phyloP scores from a whole-genome alignment of 2,113 vertebrate species.

The Oreochromis spilurus region DNA sequence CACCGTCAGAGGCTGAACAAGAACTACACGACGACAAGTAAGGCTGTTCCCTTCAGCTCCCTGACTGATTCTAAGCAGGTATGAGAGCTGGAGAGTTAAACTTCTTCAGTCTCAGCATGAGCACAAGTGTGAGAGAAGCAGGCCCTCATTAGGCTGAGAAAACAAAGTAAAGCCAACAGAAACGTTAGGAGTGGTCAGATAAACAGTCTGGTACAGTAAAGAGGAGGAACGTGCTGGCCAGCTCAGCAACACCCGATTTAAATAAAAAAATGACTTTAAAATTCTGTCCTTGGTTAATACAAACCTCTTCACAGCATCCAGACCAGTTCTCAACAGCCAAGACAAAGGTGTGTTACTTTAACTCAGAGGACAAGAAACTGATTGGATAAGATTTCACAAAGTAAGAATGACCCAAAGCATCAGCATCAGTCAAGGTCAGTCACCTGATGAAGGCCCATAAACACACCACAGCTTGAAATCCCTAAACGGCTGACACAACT shows the following conservation, averaged over 20 bases:
- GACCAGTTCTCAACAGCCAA: neutral
- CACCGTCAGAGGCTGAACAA: neutral
- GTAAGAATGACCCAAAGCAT: neutral
- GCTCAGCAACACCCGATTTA: neutral
- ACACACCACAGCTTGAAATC: too few relatives aligned
- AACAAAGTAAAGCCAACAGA: neutral
- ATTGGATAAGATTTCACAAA: neutral
- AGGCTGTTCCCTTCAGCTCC: accelerated
- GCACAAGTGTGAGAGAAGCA: neutral
- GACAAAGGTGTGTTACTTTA: neutral
- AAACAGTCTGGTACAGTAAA: neutral
- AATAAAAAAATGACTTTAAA: neutral
- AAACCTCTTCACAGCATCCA: neutral
- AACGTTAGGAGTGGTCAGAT: neutral
- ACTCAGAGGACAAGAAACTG: neutral
- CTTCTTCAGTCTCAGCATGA: neutral
- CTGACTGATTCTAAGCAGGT: neutral
- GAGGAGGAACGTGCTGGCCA: neutral
- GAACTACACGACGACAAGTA: neutral
- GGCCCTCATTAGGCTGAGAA: neutral
- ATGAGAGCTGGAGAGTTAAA: too few relatives aligned
- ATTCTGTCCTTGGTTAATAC: neutral
- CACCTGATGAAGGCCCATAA: neutral
- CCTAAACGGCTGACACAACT: neutral
- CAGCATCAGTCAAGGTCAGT: neutral